These are phyloP conservation scores for Mythimna loreyi DNA, from an alignment of 2,888 invertebrate genomes.

Conservation along the genomic window DNA sequence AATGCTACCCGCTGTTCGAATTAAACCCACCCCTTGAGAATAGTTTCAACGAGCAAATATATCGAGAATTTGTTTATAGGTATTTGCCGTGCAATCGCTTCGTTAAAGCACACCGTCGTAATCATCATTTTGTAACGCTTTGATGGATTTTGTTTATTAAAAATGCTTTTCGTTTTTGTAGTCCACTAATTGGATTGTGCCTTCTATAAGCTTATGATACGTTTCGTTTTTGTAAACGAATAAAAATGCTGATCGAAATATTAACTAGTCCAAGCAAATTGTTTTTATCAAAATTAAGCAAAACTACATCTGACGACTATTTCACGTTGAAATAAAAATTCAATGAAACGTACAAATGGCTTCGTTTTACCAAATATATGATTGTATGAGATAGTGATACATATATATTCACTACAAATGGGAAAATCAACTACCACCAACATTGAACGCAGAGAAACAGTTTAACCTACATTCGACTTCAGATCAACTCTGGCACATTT, in stretches of 20 bases:
- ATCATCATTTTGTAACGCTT: slow-evolving; percentile 12
- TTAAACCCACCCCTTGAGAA: slow-evolving; percentile 64
- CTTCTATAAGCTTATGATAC: background rate
- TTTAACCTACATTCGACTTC: slow-evolving; percentile 30
- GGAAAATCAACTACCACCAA: slow-evolving; percentile 1
- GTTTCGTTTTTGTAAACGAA: background rate
- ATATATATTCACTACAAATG: background rate
- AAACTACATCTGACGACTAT: too few relatives aligned
- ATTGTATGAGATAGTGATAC: too few relatives aligned
- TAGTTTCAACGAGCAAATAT: slow-evolving; percentile 58
- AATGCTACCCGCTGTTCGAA: slow-evolving; percentile 60
- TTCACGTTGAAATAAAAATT: background rate
- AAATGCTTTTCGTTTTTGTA: background rate
- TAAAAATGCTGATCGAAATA: too few relatives aligned
- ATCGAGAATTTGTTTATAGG: slow-evolving; percentile 48
- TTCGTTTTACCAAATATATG: background rate
- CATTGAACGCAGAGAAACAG: slow-evolving; percentile 17
- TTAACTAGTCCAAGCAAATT: too few relatives aligned
- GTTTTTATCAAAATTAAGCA: too few relatives aligned
- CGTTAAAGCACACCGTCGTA: slow-evolving; percentile 12
- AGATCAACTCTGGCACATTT: slow-evolving; percentile 5
- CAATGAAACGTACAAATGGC: background rate
- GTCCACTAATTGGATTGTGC: slow-evolving; percentile 5
- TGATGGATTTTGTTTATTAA: slow-evolving; percentile 15
- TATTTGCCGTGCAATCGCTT: slow-evolving; percentile 29